Percentiles rank a stretch among this genome's conserved stretches.
phyloP scores from a whole-genome alignment of 2,113 vertebrate genomes.

The Protomyctophum bolini region DNA sequence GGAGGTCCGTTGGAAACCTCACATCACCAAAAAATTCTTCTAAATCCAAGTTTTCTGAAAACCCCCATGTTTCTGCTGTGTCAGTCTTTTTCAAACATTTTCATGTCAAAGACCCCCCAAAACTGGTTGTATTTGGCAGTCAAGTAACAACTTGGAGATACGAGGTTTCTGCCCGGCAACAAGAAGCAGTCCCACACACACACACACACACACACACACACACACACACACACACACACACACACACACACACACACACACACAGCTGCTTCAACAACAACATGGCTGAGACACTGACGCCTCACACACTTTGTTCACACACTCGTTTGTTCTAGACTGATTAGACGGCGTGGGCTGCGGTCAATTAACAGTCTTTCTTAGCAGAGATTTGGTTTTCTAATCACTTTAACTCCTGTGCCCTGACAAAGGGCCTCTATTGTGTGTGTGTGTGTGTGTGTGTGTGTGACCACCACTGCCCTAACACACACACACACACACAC shows the following conservation, averaged over 20 bases:
- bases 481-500: background rate
- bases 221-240: too few relatives aligned
- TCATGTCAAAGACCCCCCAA: too few relatives aligned
- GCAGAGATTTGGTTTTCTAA: slow-evolving; percentile 83
- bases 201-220: too few relatives aligned
- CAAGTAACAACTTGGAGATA: too few relatives aligned
- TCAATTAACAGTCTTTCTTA: slow-evolving; percentile 84
- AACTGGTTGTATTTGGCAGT: too few relatives aligned
- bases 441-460: slow-evolving; percentile 55
- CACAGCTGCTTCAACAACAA: slow-evolving; percentile 51
- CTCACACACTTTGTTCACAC: slow-evolving; percentile 46
- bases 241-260: background rate
- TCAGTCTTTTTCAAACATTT: too few relatives aligned
- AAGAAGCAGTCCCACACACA: slow-evolving; percentile 25
- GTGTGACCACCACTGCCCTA: slow-evolving; percentile 70
- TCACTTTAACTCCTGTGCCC: slow-evolving; percentile 80
- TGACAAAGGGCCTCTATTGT: slow-evolving; percentile 81
- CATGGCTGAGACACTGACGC: slow-evolving; percentile 67
- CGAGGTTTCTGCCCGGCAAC: slow-evolving; percentile 21
- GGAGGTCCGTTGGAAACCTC: too few relatives aligned
- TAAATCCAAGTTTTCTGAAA: too few relatives aligned
- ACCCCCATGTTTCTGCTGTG: too few relatives aligned
- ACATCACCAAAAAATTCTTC: too few relatives aligned
- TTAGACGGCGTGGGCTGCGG: slow-evolving; percentile 74
- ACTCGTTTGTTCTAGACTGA: slow-evolving; percentile 73